These are phyloP conservation scores for Neria commutata DNA, from an alignment of 2,888 invertebrate species.

Conservation along the genomic window DNA sequence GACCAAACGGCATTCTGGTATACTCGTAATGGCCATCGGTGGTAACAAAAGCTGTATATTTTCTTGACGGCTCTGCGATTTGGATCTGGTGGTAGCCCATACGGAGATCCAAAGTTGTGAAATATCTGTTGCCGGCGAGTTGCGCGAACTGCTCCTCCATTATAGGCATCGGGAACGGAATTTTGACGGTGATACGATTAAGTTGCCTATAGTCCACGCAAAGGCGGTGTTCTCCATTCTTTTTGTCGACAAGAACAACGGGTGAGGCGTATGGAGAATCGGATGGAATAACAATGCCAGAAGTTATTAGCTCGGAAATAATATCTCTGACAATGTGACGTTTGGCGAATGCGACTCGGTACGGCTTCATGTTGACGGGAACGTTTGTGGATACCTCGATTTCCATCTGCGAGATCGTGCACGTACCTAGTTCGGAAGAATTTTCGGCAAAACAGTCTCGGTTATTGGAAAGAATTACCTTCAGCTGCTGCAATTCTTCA, in stretches of 20 bases:
- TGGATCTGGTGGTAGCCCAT: conserved; percentile 18
- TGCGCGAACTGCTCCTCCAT: conserved; percentile 20
- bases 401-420: conserved; percentile 3
- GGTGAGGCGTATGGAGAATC: neutral
- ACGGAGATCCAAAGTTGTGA: conserved; percentile 15
- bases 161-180: neutral
- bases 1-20: conserved; percentile 14
- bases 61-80: neutral
- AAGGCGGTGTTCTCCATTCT: conserved; percentile 6
- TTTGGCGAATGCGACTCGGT: conserved; percentile 15
- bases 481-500: neutral
- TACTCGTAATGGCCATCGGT: conserved; percentile 13
- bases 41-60: conserved; percentile 11
- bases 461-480: neutral
- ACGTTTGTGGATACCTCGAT: neutral
- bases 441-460: neutral
- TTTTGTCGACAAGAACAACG: conserved; percentile 1
- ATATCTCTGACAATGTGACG: neutral
- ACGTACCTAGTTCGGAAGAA: conserved; percentile 6
- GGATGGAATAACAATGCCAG: neutral
- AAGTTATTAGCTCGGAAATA: neutral
- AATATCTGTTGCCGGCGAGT: conserved; percentile 12
- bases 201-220: neutral
- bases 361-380: conserved; percentile 5
- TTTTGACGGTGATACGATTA: neutral